These are phyloP conservation scores for Ceratotherium simum DNA, from an alignment of 2,113 vertebrate species.

Conservation along the genomic window DNA sequence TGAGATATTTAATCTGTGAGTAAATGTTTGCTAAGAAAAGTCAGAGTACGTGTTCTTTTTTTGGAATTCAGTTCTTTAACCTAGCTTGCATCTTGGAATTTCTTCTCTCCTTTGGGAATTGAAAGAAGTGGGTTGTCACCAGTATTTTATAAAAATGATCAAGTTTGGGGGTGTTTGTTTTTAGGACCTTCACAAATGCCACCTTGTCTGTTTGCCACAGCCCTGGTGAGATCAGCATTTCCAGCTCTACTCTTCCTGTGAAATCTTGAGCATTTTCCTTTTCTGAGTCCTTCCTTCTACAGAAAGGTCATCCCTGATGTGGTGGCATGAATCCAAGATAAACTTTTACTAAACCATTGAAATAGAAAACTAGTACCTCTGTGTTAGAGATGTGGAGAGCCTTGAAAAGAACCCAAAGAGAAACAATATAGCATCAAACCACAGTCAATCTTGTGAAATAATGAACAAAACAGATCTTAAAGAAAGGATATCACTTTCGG, in stretches of 20 bases:
- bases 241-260: not conserved
- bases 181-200: not conserved
- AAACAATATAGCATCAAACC: conserved; percentile 28
- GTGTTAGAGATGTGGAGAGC: conserved; percentile 66
- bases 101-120: conserved; percentile 31
- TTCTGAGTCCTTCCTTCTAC: not conserved
- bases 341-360: conserved; percentile 69
- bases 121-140: not conserved
- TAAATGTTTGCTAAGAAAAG: not conserved
- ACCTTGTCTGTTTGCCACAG: not conserved
- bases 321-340: conserved; percentile 75
- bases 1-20: not conserved
- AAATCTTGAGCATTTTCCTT: conserved; percentile 37
- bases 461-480: conserved; percentile 66
- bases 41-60: not conserved
- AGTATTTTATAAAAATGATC: not conserved
- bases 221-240: not conserved
- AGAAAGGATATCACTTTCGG: conserved; percentile 53
- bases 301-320: conserved; percentile 46
- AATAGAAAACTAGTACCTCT: conserved; percentile 64
- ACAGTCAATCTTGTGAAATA: conserved; percentile 47
- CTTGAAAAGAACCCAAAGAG: conserved; percentile 65
- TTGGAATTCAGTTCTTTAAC: conserved; percentile 1
- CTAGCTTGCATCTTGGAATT: not conserved
- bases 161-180: not conserved